Evolutionary conservation across 2,113 vertebrate genomes (phyloP).

Genomic region (Columba janthina): DNA sequence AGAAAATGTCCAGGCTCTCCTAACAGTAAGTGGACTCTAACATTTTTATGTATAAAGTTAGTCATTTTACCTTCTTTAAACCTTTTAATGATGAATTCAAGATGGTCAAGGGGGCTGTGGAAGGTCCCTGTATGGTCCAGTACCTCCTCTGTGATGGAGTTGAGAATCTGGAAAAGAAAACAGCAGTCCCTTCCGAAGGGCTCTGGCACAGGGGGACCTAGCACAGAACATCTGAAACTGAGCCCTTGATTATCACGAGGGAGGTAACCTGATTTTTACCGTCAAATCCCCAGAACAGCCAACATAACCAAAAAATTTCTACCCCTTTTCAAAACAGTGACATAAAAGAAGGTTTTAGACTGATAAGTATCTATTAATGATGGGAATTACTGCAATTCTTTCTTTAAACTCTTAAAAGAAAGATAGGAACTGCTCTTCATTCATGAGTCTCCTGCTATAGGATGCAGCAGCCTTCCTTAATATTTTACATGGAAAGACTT

Average conservation of each 20-base stretch:
- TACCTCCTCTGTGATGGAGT: constrained; percentile 86
- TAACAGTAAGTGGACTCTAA: background rate
- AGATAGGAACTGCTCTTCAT: background rate
- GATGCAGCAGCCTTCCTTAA: background rate
- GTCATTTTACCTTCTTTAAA: constrained; percentile 84
- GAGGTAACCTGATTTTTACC: background rate
- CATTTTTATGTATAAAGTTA: background rate
- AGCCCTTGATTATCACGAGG: background rate
- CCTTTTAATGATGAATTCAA: constrained; percentile 84
- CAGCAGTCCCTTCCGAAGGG: background rate
- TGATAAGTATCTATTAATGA: background rate
- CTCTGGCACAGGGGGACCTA: background rate
- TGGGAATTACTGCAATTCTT: background rate
- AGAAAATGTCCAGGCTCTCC: background rate
- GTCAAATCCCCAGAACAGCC: background rate
- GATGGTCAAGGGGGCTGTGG: constrained; percentile 87
- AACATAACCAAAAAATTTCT: background rate
- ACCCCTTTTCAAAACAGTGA: background rate
- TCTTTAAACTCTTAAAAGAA: background rate
- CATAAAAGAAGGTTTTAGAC: background rate
- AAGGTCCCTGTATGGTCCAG: constrained; percentile 86
- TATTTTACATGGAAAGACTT: background rate
- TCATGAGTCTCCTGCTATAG: background rate
- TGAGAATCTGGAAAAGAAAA: constrained; percentile 85
- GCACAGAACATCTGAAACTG: background rate